These are phyloP conservation scores for Cyanistes caeruleus DNA, from an alignment of 2,113 vertebrate species.

Conservation along the genomic window DNA sequence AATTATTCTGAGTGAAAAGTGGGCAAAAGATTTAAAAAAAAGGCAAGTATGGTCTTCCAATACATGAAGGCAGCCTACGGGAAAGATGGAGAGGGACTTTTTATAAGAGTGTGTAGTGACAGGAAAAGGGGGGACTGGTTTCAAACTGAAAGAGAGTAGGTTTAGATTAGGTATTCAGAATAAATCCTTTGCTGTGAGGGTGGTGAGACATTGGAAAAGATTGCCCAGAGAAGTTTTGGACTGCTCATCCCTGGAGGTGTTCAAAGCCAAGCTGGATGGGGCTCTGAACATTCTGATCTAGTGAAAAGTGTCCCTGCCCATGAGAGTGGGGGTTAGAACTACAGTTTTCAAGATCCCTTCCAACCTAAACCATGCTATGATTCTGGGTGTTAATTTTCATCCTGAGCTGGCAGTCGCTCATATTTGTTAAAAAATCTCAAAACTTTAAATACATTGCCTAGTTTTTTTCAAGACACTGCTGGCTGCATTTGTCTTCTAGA, in stretches of 20 bases:
- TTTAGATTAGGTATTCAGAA: not conserved
- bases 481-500: not conserved
- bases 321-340: rapidly evolving
- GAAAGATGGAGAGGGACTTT: not conserved
- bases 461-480: not conserved
- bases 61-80: not conserved
- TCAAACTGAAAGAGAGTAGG: not conserved
- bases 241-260: no score
- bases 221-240: not conserved
- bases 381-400: not conserved
- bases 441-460: not conserved
- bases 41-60: not conserved
- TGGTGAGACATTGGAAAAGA: not conserved
- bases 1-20: not conserved
- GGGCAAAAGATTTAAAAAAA: not conserved
- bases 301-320: not conserved
- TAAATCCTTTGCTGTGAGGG: not conserved
- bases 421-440: not conserved
- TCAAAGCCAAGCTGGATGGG: not conserved
- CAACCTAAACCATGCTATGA: not conserved
- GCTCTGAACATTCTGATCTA: not conserved
- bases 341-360: not conserved
- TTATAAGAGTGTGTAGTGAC: not conserved
- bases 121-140: not conserved
- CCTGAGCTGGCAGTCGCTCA: rapidly evolving